These are phyloP conservation scores for Dendrocopos noguchii DNA, from an alignment of 2,113 vertebrate genomes.

Conservation along the genomic window DNA sequence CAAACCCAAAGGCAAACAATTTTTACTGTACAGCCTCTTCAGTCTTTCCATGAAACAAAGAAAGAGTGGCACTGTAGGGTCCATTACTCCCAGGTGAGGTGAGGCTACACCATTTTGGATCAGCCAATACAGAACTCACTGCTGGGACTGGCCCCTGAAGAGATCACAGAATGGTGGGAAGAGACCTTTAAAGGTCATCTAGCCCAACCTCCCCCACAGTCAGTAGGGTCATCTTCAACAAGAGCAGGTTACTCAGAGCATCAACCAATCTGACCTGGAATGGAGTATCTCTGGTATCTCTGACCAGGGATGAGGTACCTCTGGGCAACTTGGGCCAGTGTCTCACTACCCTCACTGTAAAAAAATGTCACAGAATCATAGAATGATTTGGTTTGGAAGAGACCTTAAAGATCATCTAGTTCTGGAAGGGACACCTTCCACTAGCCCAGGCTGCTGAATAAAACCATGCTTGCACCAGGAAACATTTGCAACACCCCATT, in stretches of 20 bases:
- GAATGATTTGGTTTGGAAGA: too few relatives aligned
- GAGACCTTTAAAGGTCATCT: too few relatives aligned
- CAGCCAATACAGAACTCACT: background rate
- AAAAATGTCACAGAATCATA: background rate
- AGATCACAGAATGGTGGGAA: background rate
- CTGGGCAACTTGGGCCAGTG: background rate
- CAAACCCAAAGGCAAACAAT: background rate
- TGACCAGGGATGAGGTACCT: background rate
- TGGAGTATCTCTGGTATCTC: too few relatives aligned
- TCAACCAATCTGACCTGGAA: too few relatives aligned
- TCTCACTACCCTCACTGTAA: background rate
- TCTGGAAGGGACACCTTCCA: too few relatives aligned
- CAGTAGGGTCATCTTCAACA: background rate
- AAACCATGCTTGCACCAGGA: too few relatives aligned
- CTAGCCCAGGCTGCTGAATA: too few relatives aligned
- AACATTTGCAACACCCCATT: background rate
- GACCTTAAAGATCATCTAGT: too few relatives aligned
- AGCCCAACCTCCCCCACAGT: background rate
- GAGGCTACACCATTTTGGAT: background rate
- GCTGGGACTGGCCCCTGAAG: rapidly evolving
- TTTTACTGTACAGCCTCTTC: background rate
- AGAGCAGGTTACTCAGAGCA: background rate
- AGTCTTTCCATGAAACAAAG: background rate
- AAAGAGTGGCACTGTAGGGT: background rate
- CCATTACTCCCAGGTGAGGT: background rate